These are phyloP conservation scores for Drosophila nr. perissopoda DNA, from an alignment of 2,888 invertebrate species.

Conservation along the genomic window DNA sequence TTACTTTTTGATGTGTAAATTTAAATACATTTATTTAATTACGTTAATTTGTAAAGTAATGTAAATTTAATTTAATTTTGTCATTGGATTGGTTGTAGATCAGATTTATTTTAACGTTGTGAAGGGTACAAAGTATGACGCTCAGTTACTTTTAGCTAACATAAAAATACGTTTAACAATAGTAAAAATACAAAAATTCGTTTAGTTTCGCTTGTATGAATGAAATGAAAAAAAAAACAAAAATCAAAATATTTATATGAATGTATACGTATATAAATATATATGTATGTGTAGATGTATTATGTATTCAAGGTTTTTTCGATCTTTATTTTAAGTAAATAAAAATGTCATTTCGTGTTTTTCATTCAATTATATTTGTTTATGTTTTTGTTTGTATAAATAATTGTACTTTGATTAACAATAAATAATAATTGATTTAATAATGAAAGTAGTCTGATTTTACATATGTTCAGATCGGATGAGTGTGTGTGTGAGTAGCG, in stretches of 20 bases:
- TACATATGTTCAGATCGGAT: conserved; percentile 15
- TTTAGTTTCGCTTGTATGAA: conserved; percentile 36
- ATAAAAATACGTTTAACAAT: conserved; percentile 72
- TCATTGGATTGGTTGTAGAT: conserved; percentile 70
- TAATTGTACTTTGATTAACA: conserved; percentile 50
- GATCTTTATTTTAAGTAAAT: background rate
- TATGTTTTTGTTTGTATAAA: conserved; percentile 31
- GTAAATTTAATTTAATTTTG: conserved; percentile 73
- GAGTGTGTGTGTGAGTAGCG: conserved; percentile 1
- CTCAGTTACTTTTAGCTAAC: conserved; percentile 73
- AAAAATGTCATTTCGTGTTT: conserved; percentile 8
- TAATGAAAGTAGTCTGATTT: conserved; percentile 56
- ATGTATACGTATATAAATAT: conserved; percentile 15
- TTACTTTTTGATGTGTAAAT: conserved; percentile 61
- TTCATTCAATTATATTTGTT: conserved; percentile 15
- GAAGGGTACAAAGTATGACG: conserved; percentile 76
- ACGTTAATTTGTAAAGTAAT: conserved; percentile 45
- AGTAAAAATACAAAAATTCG: conserved; percentile 58
- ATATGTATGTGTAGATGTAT: conserved; percentile 14
- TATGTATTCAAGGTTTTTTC: conserved; percentile 8
- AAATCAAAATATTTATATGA: conserved; percentile 46
- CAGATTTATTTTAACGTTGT: conserved; percentile 68
- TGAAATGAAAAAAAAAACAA: conserved; percentile 54
- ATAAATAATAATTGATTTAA: conserved; percentile 26
- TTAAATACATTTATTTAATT: conserved; percentile 61